Percentiles rank a stretch among this genome's conserved stretches.
phyloP scores from a whole-genome alignment of 1,140 invertebrate genomes.

The Cecropterus lyciades region DNA sequence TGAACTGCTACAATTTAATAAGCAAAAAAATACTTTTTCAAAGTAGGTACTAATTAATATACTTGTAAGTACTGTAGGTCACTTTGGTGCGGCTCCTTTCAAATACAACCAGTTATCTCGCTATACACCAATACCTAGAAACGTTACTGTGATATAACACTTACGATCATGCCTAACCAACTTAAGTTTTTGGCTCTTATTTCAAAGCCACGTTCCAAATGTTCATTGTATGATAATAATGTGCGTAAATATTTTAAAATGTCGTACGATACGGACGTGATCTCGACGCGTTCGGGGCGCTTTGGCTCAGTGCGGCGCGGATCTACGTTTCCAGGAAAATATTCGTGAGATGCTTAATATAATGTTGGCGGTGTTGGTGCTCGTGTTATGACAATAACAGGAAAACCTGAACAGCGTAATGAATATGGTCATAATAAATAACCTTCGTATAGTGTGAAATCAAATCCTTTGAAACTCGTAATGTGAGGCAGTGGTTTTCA shows the following conservation, averaged over 20 bases:
- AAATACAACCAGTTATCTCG: too few species aligned
- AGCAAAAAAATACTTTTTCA: too few species aligned
- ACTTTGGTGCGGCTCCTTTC: too few species aligned
- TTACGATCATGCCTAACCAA: too few species aligned
- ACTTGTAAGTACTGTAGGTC: too few species aligned
- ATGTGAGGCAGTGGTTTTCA: not conserved
- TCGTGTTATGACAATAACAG: constrained; percentile 8
- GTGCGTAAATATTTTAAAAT: constrained; percentile 12
- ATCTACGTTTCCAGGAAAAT: constrained; percentile 17
- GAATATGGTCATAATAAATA: constrained; percentile 7
- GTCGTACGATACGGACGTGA: constrained; percentile 7
- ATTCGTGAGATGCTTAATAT: constrained; percentile 12
- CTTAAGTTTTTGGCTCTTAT: too few species aligned
- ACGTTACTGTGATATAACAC: too few species aligned
- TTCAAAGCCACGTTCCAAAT: too few species aligned
- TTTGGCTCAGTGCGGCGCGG: not conserved
- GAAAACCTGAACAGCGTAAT: constrained; percentile 12
- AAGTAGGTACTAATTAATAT: too few species aligned
- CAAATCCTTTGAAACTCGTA: not conserved
- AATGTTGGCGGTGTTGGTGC: not conserved
- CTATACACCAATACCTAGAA: too few species aligned
- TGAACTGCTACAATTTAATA: too few species aligned
- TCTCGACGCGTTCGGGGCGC: not conserved
- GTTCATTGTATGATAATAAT: not conserved
- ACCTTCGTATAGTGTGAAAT: not conserved